Evolutionary conservation across 2,113 vertebrate genomes (phyloP), one percentile per base, ranked within the genome.

Genomic region (Prunella fulvescens): DNA sequence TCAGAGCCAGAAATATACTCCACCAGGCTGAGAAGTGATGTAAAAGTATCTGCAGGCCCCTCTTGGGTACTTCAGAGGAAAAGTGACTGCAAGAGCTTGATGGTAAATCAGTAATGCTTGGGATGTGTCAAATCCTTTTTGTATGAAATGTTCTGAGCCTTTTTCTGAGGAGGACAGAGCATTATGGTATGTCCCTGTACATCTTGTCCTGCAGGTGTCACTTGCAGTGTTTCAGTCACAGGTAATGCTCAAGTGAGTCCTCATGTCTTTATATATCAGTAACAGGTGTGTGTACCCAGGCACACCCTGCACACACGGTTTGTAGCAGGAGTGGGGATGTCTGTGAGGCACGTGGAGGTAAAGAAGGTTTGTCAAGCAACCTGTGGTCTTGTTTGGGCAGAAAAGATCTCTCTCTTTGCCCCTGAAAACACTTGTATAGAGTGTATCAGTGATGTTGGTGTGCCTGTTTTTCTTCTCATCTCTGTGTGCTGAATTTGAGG

Each of bases 211-310:
- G 64, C 51, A 91, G 72, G 4, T 29, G 33, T 39, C 51, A 29
- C 35, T 47, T 40, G 4, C 12, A 19, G 17, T 29, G 25, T 58
- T 73, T 73, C 72, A 15, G 76, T 37, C 71, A 5, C 4, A 20
- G 2, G 3, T 40, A 33, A 25, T 3, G 1, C 24, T 60, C 0
- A 0, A 57, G 54, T 0, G 2, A 58, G 42, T 29, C 28, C 51
- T n/a, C 0, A 0, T 57, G 42, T 37, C 54, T 44, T 31, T 18
- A 2, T 10, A 0, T 11, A 1, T 58, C 11, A 61, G 42, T 45
- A 26, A 19, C 25, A 0, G 0, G 1, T 3, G 11, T 64, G 4
- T 29, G 26, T 11, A 2, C 14, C 18, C 53, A 40, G 12, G 44
- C n/a, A 29, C 6, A 7, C 12, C 8, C 35, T 42, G 65, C 71